phyloP scores from a whole-genome alignment of 2,888 invertebrate genomes.

The Drosophila mimica region DNA sequence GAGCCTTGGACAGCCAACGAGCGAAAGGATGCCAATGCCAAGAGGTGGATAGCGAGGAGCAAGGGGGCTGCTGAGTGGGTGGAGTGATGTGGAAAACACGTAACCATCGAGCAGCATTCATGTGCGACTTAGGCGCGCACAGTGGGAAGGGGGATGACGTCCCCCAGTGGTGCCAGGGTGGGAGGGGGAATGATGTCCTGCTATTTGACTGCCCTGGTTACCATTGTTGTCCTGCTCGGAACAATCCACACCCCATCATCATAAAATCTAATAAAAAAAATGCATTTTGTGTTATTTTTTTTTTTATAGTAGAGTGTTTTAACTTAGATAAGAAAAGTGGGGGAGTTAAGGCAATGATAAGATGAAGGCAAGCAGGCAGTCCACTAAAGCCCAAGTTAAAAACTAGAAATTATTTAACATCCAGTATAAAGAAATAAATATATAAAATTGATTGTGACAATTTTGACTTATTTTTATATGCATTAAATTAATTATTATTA shows the following conservation, averaged over 20 bases:
- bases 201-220: slow-evolving; percentile 68
- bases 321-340: background rate
- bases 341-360: background rate
- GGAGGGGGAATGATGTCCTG: slow-evolving; percentile 46
- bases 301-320: background rate
- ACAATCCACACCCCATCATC: slow-evolving; percentile 3
- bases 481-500: background rate
- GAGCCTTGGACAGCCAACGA: slow-evolving; percentile 48
- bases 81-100: slow-evolving; percentile 43
- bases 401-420: background rate
- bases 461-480: background rate
- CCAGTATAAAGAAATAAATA: background rate
- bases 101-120: slow-evolving; percentile 63
- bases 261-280: slow-evolving; percentile 37
- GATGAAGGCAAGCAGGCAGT: background rate
- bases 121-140: slow-evolving; percentile 48
- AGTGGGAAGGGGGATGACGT: background rate
- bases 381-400: background rate
- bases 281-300: slow-evolving; percentile 8
- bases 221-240: slow-evolving; percentile 60
- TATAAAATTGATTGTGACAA: background rate
- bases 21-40: slow-evolving; percentile 63
- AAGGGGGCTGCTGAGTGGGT: background rate
- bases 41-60: background rate
- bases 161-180: background rate